Evolutionary conservation across 2,797 vertebrate species (phyloP).

Genomic region (Sorex maritimensis): DNA sequence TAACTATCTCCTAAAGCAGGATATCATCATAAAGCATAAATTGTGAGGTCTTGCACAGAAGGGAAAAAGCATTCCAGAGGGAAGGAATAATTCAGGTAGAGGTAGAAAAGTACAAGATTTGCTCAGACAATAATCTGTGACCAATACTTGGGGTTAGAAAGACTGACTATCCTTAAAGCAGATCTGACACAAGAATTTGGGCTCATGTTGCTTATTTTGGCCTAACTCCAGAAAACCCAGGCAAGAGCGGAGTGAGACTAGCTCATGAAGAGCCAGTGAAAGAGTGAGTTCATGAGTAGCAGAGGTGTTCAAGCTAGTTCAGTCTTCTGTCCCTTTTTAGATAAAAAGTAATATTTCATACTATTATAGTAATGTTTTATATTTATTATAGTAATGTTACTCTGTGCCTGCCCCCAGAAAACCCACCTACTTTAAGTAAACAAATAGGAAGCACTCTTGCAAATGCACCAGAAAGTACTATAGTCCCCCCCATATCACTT

Average conservation of each 20-base stretch:
- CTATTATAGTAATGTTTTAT: too few relatives aligned
- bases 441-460: too few relatives aligned
- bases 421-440: too few relatives aligned
- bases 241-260: neutral
- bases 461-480: too few relatives aligned
- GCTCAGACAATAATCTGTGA: neutral
- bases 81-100: neutral
- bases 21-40: constrained; percentile 30
- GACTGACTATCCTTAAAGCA: neutral
- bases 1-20: neutral
- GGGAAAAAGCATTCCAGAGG: neutral
- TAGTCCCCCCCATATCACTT: too few relatives aligned
- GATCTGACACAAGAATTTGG: constrained; percentile 35
- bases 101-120: neutral
- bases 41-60: constrained; percentile 11
- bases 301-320: too few relatives aligned
- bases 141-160: neutral
- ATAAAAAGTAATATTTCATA: too few relatives aligned
- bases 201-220: constrained; percentile 19
- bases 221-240: neutral
- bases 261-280: neutral
- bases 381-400: too few relatives aligned
- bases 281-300: neutral
- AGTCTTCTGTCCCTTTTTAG: too few relatives aligned
- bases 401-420: too few relatives aligned